A percentile compares a stretch with the other conserved stretches of the same genome.
phyloP scores from a whole-genome alignment of 2,797 vertebrate genomes.

The Sebastes jordani region DNA sequence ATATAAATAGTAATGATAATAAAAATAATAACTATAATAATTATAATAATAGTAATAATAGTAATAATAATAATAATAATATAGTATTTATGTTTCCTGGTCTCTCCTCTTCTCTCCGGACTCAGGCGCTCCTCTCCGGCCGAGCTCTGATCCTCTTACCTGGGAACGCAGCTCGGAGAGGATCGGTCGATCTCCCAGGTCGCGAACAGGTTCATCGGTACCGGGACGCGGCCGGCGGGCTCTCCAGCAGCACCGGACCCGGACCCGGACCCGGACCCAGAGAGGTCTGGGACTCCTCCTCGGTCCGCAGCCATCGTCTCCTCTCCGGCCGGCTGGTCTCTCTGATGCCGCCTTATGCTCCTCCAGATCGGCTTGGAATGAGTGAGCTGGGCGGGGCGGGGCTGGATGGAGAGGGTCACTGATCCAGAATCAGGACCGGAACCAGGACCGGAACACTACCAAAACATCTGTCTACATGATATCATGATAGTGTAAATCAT shows the following conservation, averaged over 20 bases:
- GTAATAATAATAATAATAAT: too few relatives aligned
- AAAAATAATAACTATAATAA: too few relatives aligned
- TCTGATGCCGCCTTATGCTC: neutral
- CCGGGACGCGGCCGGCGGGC: constrained; percentile 22
- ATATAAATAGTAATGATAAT: too few relatives aligned
- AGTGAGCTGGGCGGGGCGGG: constrained; percentile 12
- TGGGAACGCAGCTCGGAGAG: constrained; percentile 79
- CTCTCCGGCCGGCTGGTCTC: neutral
- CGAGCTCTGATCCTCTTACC: constrained; percentile 33
- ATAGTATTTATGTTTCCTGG: too few relatives aligned
- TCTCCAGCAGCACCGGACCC: neutral
- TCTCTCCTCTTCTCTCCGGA: too few relatives aligned
- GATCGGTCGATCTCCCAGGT: constrained; percentile 81
- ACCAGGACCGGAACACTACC: neutral
- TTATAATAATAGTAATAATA: too few relatives aligned
- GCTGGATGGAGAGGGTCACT: neutral
- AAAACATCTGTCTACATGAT: too few relatives aligned
- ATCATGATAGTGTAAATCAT: too few relatives aligned
- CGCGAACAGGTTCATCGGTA: constrained; percentile 81
- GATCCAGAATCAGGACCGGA: neutral
- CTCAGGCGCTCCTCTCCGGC: neutral
- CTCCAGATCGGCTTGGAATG: neutral
- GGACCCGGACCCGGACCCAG: too few relatives aligned
- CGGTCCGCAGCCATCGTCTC: constrained; percentile 65
- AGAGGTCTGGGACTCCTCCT: constrained; percentile 39